These are phyloP conservation scores for Doris montereyensis DNA, from an alignment of 2,888 invertebrate genomes.

Conservation along the genomic window DNA sequence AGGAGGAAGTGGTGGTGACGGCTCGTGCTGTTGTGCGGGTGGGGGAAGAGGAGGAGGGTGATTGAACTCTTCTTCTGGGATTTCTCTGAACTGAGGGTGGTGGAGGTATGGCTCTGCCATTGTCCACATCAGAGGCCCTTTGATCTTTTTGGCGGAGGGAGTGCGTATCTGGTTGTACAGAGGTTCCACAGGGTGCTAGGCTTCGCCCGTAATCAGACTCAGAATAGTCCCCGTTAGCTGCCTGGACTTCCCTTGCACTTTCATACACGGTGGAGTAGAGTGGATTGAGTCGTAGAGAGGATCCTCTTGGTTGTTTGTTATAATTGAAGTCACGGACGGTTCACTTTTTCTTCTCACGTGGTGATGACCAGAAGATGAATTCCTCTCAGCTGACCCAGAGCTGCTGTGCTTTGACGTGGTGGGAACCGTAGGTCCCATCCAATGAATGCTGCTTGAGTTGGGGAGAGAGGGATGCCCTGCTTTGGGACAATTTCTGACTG, in stretches of 20 bases:
- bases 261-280: constrained; percentile 31
- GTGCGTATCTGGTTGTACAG: constrained; percentile 38
- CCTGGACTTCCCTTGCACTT: constrained; percentile 22
- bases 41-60: constrained; percentile 20
- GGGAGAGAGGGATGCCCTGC: constrained; percentile 25
- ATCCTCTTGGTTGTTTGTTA: constrained; percentile 15
- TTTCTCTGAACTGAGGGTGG: constrained; percentile 32
- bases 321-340: constrained; percentile 6
- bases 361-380: constrained; percentile 3
- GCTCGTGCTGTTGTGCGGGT: constrained; percentile 18
- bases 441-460: constrained; percentile 39
- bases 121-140: no score
- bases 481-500: not conserved
- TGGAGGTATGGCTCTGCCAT: constrained; percentile 35
- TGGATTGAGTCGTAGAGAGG: not conserved
- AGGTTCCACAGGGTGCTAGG: constrained; percentile 33
- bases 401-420: not conserved
- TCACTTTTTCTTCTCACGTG: constrained; percentile 39
- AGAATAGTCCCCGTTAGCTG: constrained; percentile 31
- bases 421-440: constrained; percentile 1
- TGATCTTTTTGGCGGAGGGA: constrained; percentile 11
- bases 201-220: no score
- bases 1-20: constrained; percentile 44
- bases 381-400: not conserved
- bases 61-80: no score